A percentile compares a stretch with the other conserved stretches of the same genome.
Evolutionary conservation across 2,888 invertebrate genomes (phyloP).

Genomic region (Pristionchus arcanus): DNA sequence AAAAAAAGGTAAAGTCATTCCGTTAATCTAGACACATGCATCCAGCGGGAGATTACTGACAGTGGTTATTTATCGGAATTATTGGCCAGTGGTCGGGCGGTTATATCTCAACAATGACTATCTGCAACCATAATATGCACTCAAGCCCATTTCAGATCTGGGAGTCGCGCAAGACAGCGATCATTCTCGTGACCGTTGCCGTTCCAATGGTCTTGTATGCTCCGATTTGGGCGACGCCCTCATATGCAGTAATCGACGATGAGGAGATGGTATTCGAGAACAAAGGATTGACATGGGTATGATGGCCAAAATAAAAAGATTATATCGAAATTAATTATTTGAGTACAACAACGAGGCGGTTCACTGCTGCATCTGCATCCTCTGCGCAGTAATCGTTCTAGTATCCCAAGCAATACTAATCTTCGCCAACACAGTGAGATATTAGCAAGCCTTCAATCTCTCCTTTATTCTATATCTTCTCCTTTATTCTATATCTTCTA

Average conservation of each 20-base stretch:
- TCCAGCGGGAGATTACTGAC: too few species aligned
- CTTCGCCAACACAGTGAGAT: not conserved
- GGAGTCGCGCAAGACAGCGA: not conserved
- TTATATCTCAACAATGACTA: too few species aligned
- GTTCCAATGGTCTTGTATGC: conserved; percentile 13
- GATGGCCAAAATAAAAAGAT: not conserved
- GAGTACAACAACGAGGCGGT: conserved; percentile 37
- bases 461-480: not conserved
- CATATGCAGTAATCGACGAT: conserved; percentile 27
- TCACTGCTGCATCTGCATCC: not conserved
- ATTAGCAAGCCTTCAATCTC: not conserved
- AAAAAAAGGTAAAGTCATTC: too few species aligned
- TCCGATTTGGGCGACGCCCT: conserved; percentile 13
- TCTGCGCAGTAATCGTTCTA: conserved; percentile 31
- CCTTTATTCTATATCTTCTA: not conserved
- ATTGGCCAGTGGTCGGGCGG: too few species aligned
- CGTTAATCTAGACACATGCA: too few species aligned
- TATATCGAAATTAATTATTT: too few species aligned
- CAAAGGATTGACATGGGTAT: conserved; percentile 2
- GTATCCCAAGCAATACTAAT: not conserved
- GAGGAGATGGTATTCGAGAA: conserved; percentile 47
- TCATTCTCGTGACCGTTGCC: not conserved
- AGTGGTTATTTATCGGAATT: too few species aligned
- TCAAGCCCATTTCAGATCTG: conserved; percentile 33
- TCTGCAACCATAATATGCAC: too few species aligned